Percentiles rank a stretch among this genome's conserved stretches.
Evolutionary conservation across 2,797 vertebrate genomes (phyloP).

Genomic region (Chromobotia macracanthus): DNA sequence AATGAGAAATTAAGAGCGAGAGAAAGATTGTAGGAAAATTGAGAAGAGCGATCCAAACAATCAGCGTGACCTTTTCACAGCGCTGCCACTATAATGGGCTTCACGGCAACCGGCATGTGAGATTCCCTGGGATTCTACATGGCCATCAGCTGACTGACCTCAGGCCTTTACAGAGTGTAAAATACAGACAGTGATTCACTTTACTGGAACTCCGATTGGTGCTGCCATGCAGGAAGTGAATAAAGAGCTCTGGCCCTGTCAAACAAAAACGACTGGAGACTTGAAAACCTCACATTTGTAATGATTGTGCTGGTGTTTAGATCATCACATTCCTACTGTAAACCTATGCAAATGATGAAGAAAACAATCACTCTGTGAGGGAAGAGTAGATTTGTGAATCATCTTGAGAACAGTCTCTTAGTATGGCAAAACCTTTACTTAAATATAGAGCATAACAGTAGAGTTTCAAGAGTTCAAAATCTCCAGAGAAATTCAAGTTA

Average conservation of each 20-base stretch:
- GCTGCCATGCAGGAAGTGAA: background rate
- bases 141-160: constrained; percentile 17
- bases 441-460: no score
- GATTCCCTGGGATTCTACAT: constrained; percentile 7
- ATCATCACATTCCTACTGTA: background rate
- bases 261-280: background rate
- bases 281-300: background rate
- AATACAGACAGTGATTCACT: constrained; percentile 13
- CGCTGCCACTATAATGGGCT: constrained; percentile 42
- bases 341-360: background rate
- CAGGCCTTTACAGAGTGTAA: constrained; percentile 21
- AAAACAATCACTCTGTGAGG: background rate
- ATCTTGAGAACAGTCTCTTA: no score
- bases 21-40: constrained; percentile 29
- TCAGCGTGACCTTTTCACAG: constrained; percentile 62
- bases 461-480: no score
- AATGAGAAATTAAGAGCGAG: constrained; percentile 37
- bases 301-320: background rate
- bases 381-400: no score
- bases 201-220: background rate
- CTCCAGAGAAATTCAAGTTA: no score
- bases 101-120: constrained; percentile 13
- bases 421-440: no score
- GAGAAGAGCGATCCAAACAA: constrained; percentile 46
- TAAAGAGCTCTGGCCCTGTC: background rate